These are phyloP conservation scores for Punctoribates punctum DNA, from an alignment of 2,888 invertebrate species.

Conservation along the genomic window DNA sequence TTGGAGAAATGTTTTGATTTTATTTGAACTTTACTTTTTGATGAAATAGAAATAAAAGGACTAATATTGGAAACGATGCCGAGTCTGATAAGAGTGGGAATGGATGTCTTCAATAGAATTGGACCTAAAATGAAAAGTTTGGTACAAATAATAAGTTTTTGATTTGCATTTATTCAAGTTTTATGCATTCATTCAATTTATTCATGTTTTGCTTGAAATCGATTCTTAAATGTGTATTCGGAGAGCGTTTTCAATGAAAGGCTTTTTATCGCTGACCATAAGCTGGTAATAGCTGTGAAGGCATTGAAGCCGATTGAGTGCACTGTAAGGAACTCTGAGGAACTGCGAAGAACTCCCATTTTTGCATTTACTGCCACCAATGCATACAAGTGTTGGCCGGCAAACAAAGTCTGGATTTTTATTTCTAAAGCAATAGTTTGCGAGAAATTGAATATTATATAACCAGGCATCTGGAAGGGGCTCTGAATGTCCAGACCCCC, in stretches of 20 bases:
- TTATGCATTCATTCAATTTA: not conserved
- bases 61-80: no score
- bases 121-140: not conserved
- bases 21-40: no score
- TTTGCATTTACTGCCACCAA: not conserved
- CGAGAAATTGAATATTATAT: constrained; percentile 10
- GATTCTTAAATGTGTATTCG: constrained; percentile 13
- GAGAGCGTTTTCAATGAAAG: not conserved
- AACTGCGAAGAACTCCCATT: not conserved
- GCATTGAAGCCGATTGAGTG: constrained; percentile 2
- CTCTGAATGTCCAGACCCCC: no score
- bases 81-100: no score
- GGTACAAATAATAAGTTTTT: not conserved
- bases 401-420: constrained; percentile 1
- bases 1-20: no score
- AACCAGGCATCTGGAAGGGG: no score
- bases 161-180: not conserved
- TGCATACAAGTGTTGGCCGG: constrained; percentile 29
- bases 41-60: no score
- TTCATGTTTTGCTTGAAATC: not conserved
- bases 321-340: not conserved
- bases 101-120: no score
- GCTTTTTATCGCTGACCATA: constrained; percentile 21
- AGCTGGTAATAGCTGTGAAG: constrained; percentile 14
- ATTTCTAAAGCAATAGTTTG: constrained; percentile 10